Evolutionary conservation across 2,797 vertebrate genomes (phyloP).

Genomic region (Epinephelus awoara): DNA sequence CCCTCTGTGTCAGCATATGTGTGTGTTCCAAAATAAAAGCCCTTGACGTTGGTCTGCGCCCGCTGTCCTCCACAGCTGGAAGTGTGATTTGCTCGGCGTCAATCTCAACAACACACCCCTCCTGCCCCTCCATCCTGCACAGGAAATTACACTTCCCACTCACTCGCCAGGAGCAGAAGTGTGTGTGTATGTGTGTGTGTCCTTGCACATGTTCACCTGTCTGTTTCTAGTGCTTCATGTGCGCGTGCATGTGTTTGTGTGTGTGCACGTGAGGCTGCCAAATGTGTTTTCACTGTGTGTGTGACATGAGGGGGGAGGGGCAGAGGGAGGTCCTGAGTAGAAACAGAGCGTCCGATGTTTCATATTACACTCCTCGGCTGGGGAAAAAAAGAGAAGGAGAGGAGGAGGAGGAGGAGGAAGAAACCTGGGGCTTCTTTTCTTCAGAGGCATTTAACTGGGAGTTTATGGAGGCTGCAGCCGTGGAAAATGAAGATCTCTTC

Average conservation of each 20-base stretch:
- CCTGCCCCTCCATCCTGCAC: slow-evolving; percentile 48
- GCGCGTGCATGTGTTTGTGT: slow-evolving; percentile 27
- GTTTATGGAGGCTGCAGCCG: slow-evolving; percentile 84
- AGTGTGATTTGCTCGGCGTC: slow-evolving; percentile 74
- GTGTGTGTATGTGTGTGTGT: slow-evolving; percentile 38
- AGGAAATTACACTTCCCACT: slow-evolving; percentile 80
- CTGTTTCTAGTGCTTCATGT: slow-evolving; percentile 11
- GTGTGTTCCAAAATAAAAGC: slow-evolving; percentile 67
- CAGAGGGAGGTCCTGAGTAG: slow-evolving; percentile 71
- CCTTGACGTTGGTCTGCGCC: slow-evolving; percentile 45
- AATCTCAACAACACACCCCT: slow-evolving; percentile 55
- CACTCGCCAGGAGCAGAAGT: slow-evolving; percentile 44
- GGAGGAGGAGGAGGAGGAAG: slow-evolving; percentile 56
- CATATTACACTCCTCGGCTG: slow-evolving; percentile 81
- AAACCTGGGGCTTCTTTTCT: slow-evolving; percentile 70
- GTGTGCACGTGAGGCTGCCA: slow-evolving; percentile 42
- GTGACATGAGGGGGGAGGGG: slow-evolving; percentile 59
- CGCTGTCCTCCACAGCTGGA: slow-evolving; percentile 78
- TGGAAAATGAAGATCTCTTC: slow-evolving; percentile 88
- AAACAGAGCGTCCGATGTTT: slow-evolving; percentile 80
- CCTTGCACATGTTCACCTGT: slow-evolving; percentile 53
- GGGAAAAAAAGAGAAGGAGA: slow-evolving; percentile 7
- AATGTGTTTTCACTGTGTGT: slow-evolving; percentile 64
- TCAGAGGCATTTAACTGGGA: slow-evolving; percentile 70
- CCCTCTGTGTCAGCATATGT: slow-evolving; percentile 34